Evolutionary conservation across 1,140 invertebrate genomes (phyloP).

Genomic region (Lepidurus packardi): DNA sequence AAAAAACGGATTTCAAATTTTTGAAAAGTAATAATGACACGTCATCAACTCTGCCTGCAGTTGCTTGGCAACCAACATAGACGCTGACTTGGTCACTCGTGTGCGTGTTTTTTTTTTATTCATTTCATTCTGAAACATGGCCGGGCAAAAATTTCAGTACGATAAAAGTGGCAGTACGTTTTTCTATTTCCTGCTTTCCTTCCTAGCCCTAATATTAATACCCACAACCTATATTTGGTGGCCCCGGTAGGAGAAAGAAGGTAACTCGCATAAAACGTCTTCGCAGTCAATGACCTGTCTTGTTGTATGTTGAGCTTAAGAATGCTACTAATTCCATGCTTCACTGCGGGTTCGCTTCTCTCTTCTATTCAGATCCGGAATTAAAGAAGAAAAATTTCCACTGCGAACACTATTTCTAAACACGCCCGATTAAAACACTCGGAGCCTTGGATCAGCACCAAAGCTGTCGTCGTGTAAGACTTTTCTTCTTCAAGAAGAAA

Average conservation of each 20-base stretch:
- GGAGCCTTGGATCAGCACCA: slow-evolving; percentile 79
- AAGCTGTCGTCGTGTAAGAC: slow-evolving; percentile 53
- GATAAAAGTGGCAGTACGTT: slow-evolving; percentile 98
- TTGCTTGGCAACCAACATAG: background rate
- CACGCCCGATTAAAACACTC: slow-evolving; percentile 68
- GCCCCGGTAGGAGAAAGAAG: slow-evolving; percentile 81
- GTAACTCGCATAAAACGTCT: slow-evolving; percentile 49
- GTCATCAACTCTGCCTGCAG: background rate
- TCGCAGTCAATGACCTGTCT: background rate
- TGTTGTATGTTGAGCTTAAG: slow-evolving; percentile 11
- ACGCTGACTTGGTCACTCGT: background rate
- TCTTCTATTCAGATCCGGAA: slow-evolving; percentile 59
- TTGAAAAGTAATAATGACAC: background rate
- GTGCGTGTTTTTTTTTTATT: slow-evolving; percentile 7
- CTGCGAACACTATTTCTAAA: slow-evolving; percentile 80
- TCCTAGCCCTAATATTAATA: slow-evolving; percentile 86
- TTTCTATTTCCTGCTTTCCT: slow-evolving; percentile 96
- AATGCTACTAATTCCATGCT: background rate
- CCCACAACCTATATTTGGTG: slow-evolving; percentile 96
- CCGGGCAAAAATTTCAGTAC: slow-evolving; percentile 96
- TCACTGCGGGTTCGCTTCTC: slow-evolving; percentile 30
- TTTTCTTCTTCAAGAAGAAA: too few species aligned
- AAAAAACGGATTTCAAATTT: too few species aligned
- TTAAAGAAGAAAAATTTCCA: slow-evolving; percentile 70
- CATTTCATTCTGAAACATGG: slow-evolving; percentile 53